Evolutionary conservation across 2,888 invertebrate genomes (phyloP), one percentile per base, ranked within the genome.

Genomic region (Tineola bisselliella): DNA sequence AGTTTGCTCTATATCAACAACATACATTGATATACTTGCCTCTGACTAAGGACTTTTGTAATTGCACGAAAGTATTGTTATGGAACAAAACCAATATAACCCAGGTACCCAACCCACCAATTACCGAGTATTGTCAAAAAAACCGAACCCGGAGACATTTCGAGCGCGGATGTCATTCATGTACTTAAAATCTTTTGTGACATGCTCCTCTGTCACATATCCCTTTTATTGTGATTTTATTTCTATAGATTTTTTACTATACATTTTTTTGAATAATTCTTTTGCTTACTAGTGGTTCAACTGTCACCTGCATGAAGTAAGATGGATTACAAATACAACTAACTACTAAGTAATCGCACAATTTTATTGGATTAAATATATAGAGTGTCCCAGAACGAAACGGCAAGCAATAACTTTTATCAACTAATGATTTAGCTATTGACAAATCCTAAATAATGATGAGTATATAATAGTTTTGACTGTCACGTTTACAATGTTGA

Each of bases 61-160:
- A 66, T 68, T 63, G 63, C 60, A 68, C 72, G 76, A 72, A 71
- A 67, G 65, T 70, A 86, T 86, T 86, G 83, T 86, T 72, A 69
- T 72, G 74, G 70, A 68, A 86, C 84, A 84, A 86, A 79, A 78
- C 81, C 76, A 67, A 69, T 71, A 68, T 71, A 63, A 72, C 79
- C 86, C 87, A 87, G 87, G 87, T 87, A 87, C 80, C 86, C 82
- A 81, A 81, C 87, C 87, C 84, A 87, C 86, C 87, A 87, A 87
- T 87, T 87, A 87, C 79, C 44, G 66, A 54, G 75, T 69, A 81
- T 81, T 81, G 80, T 80, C 74, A 77, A 80, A 79, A 59, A 80
- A 84, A 82, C 69, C 69, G 70, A 78, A 77, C 80, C 75, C 73
- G 74, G 84, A 77, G 86, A 87, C 86, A 84, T 81, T 83, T 80